Percentiles rank a stretch among this genome's conserved stretches.
Evolutionary conservation across 1,140 invertebrate genomes (phyloP).

Genomic region (Eupristina koningsbergeri): DNA sequence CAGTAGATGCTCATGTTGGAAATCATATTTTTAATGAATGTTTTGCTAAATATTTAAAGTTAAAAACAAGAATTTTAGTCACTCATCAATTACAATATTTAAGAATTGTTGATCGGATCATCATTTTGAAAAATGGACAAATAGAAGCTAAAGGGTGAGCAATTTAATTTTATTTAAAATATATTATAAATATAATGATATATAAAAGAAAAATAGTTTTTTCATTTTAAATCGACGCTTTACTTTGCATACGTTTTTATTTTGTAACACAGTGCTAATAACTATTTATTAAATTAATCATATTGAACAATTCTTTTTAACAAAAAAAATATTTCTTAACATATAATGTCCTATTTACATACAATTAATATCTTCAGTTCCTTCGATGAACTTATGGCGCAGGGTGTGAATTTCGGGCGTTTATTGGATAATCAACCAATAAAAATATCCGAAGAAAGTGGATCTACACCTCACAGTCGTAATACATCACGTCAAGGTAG

Average conservation of each 20-base stretch:
- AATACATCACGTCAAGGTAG: conserved; percentile 66
- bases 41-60: conserved; percentile 79
- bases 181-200: too few species aligned
- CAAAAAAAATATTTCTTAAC: neutral
- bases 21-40: conserved; percentile 85
- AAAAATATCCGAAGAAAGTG: conserved; percentile 64
- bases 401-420: conserved; percentile 79
- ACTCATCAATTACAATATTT: conserved; percentile 91
- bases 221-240: too few species aligned
- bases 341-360: neutral
- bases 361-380: conserved; percentile 66
- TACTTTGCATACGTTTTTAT: too few species aligned
- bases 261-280: too few species aligned
- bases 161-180: too few species aligned
- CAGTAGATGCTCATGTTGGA: conserved; percentile 87
- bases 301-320: neutral
- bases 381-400: conserved; percentile 74
- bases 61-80: conserved; percentile 85
- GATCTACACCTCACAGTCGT: conserved; percentile 58
- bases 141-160: conserved; percentile 68
- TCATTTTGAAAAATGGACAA: conserved; percentile 82
- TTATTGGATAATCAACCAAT: conserved; percentile 72
- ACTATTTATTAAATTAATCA: neutral
- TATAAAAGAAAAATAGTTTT: too few species aligned
- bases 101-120: conserved; percentile 82